Evolutionary conservation across 2,888 invertebrate species (phyloP).

Genomic region (Ormyrus nitidulus): DNA sequence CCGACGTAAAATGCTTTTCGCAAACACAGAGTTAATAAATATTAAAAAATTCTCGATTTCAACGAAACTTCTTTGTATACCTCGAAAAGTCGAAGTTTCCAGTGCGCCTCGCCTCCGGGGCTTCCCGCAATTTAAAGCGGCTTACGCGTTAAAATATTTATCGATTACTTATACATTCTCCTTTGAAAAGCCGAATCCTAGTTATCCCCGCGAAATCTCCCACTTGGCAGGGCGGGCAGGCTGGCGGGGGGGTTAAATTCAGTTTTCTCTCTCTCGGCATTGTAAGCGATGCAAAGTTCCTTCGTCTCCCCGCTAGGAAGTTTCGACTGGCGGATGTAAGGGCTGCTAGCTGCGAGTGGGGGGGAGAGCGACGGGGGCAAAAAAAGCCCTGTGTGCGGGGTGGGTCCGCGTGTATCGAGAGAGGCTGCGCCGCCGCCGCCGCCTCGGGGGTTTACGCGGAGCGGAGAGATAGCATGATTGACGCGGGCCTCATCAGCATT

Average conservation of each 20-base stretch:
- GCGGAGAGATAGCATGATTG: conserved; percentile 79
- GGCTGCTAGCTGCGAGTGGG: no score
- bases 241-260: conserved; percentile 44
- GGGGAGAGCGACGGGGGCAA: background rate
- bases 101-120: no score
- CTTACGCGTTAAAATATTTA: conserved; percentile 40
- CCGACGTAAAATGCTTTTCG: no score
- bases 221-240: background rate
- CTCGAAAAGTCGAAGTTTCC: no score
- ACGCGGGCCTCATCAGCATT: conserved; percentile 87
- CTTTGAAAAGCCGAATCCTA: background rate
- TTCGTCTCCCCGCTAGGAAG: conserved; percentile 38
- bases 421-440: background rate
- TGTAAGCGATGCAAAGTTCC: conserved; percentile 52
- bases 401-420: no score
- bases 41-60: no score
- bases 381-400: no score
- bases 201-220: conserved; percentile 8
- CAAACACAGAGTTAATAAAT: no score
- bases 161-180: conserved; percentile 53
- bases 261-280: conserved; percentile 32
- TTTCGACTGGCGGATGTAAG: conserved; percentile 62
- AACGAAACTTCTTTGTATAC: no score
- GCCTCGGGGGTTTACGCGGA: background rate
- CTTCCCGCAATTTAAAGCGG: background rate